These are phyloP conservation scores for Drosophila neonasuta DNA, from an alignment of 2,888 invertebrate genomes.

Conservation along the genomic window DNA sequence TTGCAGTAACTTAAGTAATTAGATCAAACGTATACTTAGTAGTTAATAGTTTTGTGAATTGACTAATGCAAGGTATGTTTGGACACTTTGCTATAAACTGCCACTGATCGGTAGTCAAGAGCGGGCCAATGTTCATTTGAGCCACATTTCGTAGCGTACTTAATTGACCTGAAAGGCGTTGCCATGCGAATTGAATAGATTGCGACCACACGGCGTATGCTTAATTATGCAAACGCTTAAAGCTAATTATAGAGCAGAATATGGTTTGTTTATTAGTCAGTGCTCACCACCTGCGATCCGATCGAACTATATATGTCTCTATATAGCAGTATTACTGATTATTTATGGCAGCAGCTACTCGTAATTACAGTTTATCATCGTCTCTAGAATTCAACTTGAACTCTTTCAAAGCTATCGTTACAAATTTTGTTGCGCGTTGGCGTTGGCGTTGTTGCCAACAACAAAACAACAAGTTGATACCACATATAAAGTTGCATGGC, in stretches of 20 bases:
- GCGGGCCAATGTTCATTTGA: slow-evolving; percentile 44
- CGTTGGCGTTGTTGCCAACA: slow-evolving; percentile 8
- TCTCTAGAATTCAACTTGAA: slow-evolving; percentile 58
- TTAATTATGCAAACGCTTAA: slow-evolving; percentile 72
- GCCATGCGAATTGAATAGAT: slow-evolving; percentile 29
- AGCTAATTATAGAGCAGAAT: slow-evolving; percentile 54
- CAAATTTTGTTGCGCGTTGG: slow-evolving; percentile 26
- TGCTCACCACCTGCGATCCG: slow-evolving; percentile 48
- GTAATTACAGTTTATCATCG: slow-evolving; percentile 60
- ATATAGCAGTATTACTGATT: slow-evolving; percentile 15
- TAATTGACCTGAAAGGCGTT: slow-evolving; percentile 55
- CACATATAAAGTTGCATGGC: slow-evolving; percentile 11
- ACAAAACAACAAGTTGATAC: slow-evolving; percentile 1
- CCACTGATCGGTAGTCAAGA: slow-evolving; percentile 47
- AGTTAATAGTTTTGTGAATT: slow-evolving; percentile 28
- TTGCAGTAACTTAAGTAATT: slow-evolving; percentile 30
- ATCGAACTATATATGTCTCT: slow-evolving; percentile 32
- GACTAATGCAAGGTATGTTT: slow-evolving; percentile 54
- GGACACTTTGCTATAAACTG: slow-evolving; percentile 27
- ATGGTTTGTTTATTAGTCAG: slow-evolving; percentile 24
- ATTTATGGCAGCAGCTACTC: slow-evolving; percentile 50
- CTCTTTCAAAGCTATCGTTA: slow-evolving; percentile 33
- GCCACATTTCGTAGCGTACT: slow-evolving; percentile 17
- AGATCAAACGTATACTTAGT: slow-evolving; percentile 36
- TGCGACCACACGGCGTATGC: slow-evolving; percentile 69